A percentile compares a stretch with the other conserved stretches of the same genome.
Evolutionary conservation across 1,140 invertebrate genomes (phyloP).

Genomic region (Drosophila nigrodunni): DNA sequence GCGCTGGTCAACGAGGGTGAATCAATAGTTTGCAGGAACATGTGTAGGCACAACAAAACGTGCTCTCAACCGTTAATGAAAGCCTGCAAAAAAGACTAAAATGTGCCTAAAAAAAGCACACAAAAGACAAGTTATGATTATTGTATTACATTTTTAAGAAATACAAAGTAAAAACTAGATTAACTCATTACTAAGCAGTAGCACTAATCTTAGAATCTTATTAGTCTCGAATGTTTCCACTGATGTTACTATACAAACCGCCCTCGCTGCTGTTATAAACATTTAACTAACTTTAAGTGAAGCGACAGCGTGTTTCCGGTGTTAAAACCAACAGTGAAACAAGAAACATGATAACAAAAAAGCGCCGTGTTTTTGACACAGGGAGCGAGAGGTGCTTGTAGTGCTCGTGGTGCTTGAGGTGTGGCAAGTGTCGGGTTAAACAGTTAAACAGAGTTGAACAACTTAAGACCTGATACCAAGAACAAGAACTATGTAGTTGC

Average conservation of each 20-base stretch:
- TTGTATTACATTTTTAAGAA: too few species aligned
- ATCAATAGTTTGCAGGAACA: neutral
- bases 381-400: conserved; percentile 5
- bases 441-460: conserved; percentile 9
- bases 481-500: conserved; percentile 70
- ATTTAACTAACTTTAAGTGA: conserved; percentile 50
- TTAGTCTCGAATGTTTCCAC: too few species aligned
- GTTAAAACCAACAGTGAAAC: conserved; percentile 55
- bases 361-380: conserved; percentile 38
- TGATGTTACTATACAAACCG: neutral
- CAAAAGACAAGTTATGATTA: too few species aligned
- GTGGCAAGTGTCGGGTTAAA: conserved; percentile 31
- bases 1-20: conserved; percentile 14
- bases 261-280: conserved; percentile 47
- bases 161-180: too few species aligned
- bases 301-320: conserved; percentile 59
- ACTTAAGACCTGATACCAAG: neutral
- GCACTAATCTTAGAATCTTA: too few species aligned
- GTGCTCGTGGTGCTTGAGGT: neutral
- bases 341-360: conserved; percentile 57
- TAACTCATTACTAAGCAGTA: too few species aligned
- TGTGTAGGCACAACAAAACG: neutral
- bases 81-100: too few species aligned
- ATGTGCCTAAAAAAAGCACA: too few species aligned
- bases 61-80: neutral